phyloP scores from a whole-genome alignment of 2,888 invertebrate species.

The Mythimna albipuncta region DNA sequence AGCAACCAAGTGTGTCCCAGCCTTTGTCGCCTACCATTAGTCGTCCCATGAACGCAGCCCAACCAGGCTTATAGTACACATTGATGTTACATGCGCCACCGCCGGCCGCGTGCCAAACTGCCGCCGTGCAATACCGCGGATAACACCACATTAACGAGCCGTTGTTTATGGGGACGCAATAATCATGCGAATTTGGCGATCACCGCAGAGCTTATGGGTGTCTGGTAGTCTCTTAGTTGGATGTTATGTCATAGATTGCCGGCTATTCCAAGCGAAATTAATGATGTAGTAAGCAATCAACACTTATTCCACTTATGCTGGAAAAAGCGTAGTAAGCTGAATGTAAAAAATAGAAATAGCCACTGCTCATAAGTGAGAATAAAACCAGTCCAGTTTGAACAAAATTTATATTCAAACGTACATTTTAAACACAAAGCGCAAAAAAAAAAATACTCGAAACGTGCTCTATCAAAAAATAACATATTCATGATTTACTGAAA shows the following conservation, averaged over 20 bases:
- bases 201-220: constrained; percentile 21
- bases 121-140: constrained; percentile 42
- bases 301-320: background rate
- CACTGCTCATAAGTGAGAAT: background rate
- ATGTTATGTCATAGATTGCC: background rate
- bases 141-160: constrained; percentile 54
- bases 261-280: background rate
- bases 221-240: constrained; percentile 26
- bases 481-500: constrained; percentile 43
- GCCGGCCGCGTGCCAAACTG: constrained; percentile 67
- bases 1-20: constrained; percentile 11
- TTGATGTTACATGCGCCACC: constrained; percentile 51
- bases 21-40: constrained; percentile 17
- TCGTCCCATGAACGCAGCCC: constrained; percentile 32
- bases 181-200: constrained; percentile 50
- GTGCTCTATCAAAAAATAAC: constrained; percentile 43
- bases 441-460: constrained; percentile 25
- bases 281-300: background rate
- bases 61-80: constrained; percentile 42
- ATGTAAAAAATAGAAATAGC: background rate
- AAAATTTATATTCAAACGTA: background rate
- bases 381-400: background rate
- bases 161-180: constrained; percentile 64
- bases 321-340: background rate
- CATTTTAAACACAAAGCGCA: background rate